Conservation (phyloP, 2,113 vertebrate genomes). For the Otolemur garnettii region DNA sequence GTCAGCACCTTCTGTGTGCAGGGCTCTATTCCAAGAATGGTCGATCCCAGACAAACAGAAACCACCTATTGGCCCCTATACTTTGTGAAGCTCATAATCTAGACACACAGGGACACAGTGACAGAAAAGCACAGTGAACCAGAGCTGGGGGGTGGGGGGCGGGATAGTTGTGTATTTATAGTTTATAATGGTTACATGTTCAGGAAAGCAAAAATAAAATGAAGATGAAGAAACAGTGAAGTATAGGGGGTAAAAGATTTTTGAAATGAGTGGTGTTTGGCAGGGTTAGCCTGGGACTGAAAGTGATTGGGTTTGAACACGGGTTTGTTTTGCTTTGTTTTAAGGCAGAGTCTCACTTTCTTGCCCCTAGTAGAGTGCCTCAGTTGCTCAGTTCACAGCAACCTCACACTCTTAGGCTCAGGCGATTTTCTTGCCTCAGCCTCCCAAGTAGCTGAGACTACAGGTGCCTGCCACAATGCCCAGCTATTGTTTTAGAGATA, state of each 20-base stretch:
- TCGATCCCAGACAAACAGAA: neutral
- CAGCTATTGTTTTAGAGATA: no score
- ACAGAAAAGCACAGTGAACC: neutral
- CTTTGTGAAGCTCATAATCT: neutral
- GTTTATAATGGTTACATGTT: rapidly evolving
- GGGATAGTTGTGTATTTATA: neutral
- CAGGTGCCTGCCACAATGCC: no score
- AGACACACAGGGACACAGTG: neutral
- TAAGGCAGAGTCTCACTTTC: no score
- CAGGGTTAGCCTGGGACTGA: neutral
- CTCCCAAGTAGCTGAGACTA: no score
- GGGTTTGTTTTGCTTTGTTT: no score
- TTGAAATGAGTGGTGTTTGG: neutral
- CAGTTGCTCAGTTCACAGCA: no score
- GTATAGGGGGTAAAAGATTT: neutral
- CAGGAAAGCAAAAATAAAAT: neutral
- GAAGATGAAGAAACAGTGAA: neutral
- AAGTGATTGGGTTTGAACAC: no score
- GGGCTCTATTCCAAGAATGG: neutral
- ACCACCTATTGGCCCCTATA: neutral
- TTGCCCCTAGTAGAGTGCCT: no score
- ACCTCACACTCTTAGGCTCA: no score
- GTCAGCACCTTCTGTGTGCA: neutral
- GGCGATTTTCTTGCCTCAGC: no score
- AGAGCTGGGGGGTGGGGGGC: no score